Conservation (phyloP, 2,888 invertebrate genomes). For the Platerodrilus igneus region DNA sequence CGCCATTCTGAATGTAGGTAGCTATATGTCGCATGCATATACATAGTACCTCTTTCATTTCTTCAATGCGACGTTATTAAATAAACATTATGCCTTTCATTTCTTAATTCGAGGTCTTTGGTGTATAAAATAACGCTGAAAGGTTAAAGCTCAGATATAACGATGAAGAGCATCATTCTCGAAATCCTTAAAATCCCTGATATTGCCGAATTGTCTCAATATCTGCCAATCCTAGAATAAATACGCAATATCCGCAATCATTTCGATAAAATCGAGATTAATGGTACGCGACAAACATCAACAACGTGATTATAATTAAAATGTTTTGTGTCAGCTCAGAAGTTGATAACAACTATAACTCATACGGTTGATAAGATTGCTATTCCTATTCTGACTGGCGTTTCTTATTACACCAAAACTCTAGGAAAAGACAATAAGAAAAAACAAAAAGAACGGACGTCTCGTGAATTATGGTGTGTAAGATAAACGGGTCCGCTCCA, state of each 20-base stretch:
- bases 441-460: conserved; percentile 46
- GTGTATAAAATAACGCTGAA: too few relatives aligned
- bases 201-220: conserved; percentile 25
- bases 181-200: conserved; percentile 22
- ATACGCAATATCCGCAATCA: conserved; percentile 24
- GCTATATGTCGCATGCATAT: too few relatives aligned
- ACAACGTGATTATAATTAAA: too few relatives aligned
- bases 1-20: too few relatives aligned
- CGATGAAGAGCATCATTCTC: conserved; percentile 20
- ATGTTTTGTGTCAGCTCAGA: too few relatives aligned
- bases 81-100: too few relatives aligned
- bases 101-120: too few relatives aligned
- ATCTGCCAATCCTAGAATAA: conserved; percentile 24
- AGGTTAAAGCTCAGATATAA: conserved; percentile 24
- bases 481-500: conserved; percentile 68
- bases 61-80: too few relatives aligned
- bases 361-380: conserved; percentile 49
- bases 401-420: conserved; percentile 46
- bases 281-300: too few relatives aligned
- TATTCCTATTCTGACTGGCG: conserved; percentile 49
- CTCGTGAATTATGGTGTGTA: conserved; percentile 62
- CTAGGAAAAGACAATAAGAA: conserved; percentile 48
- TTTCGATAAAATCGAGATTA: too few relatives aligned
- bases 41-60: too few relatives aligned
- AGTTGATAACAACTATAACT: too few relatives aligned